A percentile compares a stretch with the other conserved stretches of the same genome.
phyloP scores from a whole-genome alignment of 1,140 invertebrate species.

The Trissolcus basalis region DNA sequence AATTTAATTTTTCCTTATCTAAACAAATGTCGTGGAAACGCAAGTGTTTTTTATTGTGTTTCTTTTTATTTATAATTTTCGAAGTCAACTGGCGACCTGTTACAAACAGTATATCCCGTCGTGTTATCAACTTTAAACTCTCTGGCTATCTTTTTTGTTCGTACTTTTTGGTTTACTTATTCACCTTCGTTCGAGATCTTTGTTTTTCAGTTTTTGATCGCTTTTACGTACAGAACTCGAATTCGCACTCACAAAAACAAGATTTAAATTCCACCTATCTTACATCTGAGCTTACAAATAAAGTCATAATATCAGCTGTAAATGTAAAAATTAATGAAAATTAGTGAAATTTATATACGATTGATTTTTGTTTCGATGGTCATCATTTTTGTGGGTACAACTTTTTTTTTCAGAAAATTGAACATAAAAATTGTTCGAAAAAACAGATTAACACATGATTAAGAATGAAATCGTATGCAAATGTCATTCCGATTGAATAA shows the following conservation, averaged over 20 bases:
- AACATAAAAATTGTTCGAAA: too few relatives aligned
- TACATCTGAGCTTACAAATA: constrained; percentile 28
- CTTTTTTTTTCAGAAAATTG: too few relatives aligned
- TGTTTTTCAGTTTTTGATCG: constrained; percentile 23
- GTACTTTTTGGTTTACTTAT: constrained; percentile 11
- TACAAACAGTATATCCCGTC: constrained; percentile 47
- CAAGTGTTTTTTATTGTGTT: too few relatives aligned
- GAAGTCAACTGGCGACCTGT: constrained; percentile 40
- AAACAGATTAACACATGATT: too few relatives aligned
- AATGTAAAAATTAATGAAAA: not conserved
- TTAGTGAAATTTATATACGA: too few relatives aligned
- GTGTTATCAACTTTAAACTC: constrained; percentile 23
- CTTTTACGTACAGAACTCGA: constrained; percentile 40
- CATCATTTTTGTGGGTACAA: too few relatives aligned
- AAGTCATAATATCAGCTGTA: constrained; percentile 43
- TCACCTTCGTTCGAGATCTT: constrained; percentile 16
- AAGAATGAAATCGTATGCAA: too few relatives aligned
- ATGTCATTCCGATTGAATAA: too few relatives aligned
- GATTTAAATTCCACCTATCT: constrained; percentile 47
- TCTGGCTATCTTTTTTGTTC: constrained; percentile 7
- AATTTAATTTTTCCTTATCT: too few relatives aligned
- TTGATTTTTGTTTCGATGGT: too few relatives aligned
- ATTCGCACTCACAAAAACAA: constrained; percentile 43
- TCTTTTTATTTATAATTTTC: too few relatives aligned
- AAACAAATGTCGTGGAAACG: too few relatives aligned